phyloP scores from a whole-genome alignment of 2,113 vertebrate species.

The Ardeotis arabs region DNA sequence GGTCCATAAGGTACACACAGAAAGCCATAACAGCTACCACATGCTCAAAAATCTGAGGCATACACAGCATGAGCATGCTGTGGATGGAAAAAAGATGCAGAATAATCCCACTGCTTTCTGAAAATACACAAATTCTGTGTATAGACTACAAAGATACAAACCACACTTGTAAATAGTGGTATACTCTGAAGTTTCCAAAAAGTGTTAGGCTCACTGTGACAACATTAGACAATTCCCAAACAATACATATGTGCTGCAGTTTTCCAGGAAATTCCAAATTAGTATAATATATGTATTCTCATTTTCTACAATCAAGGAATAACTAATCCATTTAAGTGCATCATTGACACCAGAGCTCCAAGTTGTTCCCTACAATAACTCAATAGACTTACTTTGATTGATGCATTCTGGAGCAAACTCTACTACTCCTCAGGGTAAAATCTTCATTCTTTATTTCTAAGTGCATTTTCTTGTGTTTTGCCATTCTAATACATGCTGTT shows the following conservation, averaged over 20 bases:
- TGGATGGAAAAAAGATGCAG: background rate
- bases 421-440: background rate
- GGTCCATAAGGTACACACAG: background rate
- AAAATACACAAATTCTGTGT: background rate
- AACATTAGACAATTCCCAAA: background rate
- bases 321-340: background rate
- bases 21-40: background rate
- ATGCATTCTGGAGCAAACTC: background rate
- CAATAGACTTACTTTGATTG: background rate
- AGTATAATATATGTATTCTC: background rate
- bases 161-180: background rate
- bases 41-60: background rate
- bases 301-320: background rate
- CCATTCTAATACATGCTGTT: background rate
- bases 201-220: background rate
- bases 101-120: background rate
- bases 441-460: background rate
- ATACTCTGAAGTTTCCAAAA: background rate
- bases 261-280: background rate
- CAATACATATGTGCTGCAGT: background rate
- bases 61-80: accelerated
- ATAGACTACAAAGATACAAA: background rate
- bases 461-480: background rate
- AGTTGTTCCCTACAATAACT: background rate
- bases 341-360: background rate